Base-by-base conservation (phyloP, 2,113 vertebrate genomes). In the Ceuthmochares aereus region DNA sequence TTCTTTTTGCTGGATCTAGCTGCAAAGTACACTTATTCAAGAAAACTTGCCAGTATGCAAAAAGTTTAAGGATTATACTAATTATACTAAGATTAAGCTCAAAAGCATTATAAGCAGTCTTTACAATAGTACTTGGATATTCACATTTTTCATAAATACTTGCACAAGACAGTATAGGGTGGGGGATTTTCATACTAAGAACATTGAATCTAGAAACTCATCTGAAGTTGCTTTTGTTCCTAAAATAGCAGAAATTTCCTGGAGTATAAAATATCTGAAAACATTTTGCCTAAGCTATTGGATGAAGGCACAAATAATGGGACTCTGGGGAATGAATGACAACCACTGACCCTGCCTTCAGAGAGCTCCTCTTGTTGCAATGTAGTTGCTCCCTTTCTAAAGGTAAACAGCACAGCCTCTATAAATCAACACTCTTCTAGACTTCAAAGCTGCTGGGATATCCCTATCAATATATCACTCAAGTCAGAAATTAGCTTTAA, bases 401-500 rank as follows among this genome's bases (percentile, higher is more conserved):
- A 95, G 92, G 67, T 79, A 95, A 94, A 94, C 70, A 86, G 52
- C 90, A 81, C 26, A 89, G 66, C 25, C n/a, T 69, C 79, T 62
- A 81, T 75, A 95, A 96, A 95, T 96, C 92, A 92, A 52, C 79
- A 60, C 76, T 69, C 67, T 90, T 43, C 60, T 7, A 72, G 73
- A 78, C 85, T 94, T 96, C 92, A 96, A 96, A 96, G 93, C 56
- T 83, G 56, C 47, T 26, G 59, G 60, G 69, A 76, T 77, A 86
- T 32, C 64, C 79, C 74, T 89, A 75, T 87, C 89, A 94, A 55
- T 85, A 89, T 51, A 84, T 92, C 76, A 91, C 67, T 74, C 67
- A 87, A 74, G 76, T 89, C 51, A 89, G 73, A 96, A 74, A 96
- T 89, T 84, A 90, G 89, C 93, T 93, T 92, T 86, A 93, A 86